Evolutionary conservation across 2,888 invertebrate genomes (phyloP).

Genomic region (Patella pellucida): DNA sequence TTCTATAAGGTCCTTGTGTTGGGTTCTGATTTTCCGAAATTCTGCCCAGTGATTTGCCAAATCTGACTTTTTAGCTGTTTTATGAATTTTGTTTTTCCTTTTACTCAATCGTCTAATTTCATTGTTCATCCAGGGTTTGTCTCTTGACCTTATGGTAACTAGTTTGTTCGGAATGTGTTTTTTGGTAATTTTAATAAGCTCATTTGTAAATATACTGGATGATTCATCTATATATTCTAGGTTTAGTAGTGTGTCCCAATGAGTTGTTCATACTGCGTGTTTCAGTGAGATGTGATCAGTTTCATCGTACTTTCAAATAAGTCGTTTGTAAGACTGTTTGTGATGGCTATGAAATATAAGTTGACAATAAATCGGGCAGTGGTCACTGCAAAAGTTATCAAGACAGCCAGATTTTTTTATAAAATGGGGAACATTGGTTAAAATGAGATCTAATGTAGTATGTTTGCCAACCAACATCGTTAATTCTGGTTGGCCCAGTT

Average conservation of each 20-base stretch:
- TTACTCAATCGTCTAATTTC: not conserved
- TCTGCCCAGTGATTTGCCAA: not conserved
- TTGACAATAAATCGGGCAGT: not conserved
- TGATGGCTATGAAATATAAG: not conserved
- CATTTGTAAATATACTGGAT: not conserved
- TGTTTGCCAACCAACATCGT: not conserved
- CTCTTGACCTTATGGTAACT: not conserved
- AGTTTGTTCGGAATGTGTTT: not conserved
- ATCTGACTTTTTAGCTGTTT: conserved; percentile 2
- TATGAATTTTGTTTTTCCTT: not conserved
- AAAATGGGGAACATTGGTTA: not conserved
- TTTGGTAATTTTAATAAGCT: not conserved
- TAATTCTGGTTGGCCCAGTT: not conserved
- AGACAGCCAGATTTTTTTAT: not conserved
- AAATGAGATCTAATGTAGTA: not conserved
- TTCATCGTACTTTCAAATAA: not conserved
- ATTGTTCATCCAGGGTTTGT: conserved; percentile 1
- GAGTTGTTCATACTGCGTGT: not conserved
- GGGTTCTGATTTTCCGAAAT: not conserved
- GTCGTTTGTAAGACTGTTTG: not conserved
- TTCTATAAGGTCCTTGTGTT: too few species aligned
- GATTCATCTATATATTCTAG: not conserved
- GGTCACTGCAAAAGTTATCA: not conserved
- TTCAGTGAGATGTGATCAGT: not conserved
- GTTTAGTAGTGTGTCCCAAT: not conserved